Evolutionary conservation across 2,888 invertebrate genomes (phyloP), one percentile per base, ranked within the genome.

Genomic region (Pheosia gnoma): DNA sequence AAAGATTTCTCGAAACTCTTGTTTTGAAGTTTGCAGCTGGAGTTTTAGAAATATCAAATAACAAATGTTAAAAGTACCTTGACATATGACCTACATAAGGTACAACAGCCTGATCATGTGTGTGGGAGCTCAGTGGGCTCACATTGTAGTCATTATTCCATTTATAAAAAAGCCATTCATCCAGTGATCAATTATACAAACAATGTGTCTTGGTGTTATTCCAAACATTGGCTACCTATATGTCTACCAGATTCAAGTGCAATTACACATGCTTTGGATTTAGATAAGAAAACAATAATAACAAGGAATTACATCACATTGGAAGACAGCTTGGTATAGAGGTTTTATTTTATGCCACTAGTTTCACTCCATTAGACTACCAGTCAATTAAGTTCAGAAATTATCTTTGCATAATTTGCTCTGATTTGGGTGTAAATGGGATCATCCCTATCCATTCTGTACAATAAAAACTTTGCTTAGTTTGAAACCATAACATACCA

Each of bases 11-110:
- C 43, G 4, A 9, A 9, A 8, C 9, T 9, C 52, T 3, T 52
- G 36, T 52, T 37, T 3, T 3, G 7, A 36, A 9, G n/a, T 1
- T 47, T 47, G 11, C n/a, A n/a, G 9, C n/a, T 47, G 4, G 4
- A 4, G 5, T n/a, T n/a, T 3, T 47, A n/a, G 5, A 4, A n/a
- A 47, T 1, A 47, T 47, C n/a, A 3, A 25, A 36, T 37, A 25
- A 52, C 52, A 8, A 8, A 36, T 3, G 6, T 52, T 51, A 7
- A 43, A 38, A 62, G 81, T 83, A 70, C 79, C 81, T 83, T 87
- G 87, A 87, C 88, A 79, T 86, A 80, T 90, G 90, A 89, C 91
- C 91, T 86, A 90, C 77, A 72, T 88, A 66, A 53, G 67, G 75
- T 77, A 64, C 77, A 80, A 68, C 70, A 74, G 67, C 63, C 57